Percentiles rank a stretch among this genome's conserved stretches.
phyloP scores from a whole-genome alignment of 2,888 invertebrate genomes.

The Deilephila porcellus region DNA sequence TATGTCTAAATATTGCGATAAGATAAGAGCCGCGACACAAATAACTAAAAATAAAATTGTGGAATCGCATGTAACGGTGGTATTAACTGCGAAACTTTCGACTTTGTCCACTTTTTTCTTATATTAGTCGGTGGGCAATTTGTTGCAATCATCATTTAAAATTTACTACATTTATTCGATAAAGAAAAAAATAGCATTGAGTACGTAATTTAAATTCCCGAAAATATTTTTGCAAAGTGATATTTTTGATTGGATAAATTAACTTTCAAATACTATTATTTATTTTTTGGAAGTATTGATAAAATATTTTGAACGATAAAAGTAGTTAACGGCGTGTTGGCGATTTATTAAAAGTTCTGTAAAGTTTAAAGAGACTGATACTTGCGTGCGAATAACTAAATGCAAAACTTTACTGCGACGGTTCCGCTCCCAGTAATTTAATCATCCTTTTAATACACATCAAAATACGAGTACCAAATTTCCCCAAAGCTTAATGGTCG shows the following conservation, averaged over 20 bases:
- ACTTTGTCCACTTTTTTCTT: conserved; percentile 74
- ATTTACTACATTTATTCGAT: conserved; percentile 37
- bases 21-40: conserved; percentile 75
- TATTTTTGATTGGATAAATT: neutral
- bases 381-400: conserved; percentile 5
- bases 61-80: conserved; percentile 80
- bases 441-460: neutral
- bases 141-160: conserved; percentile 59
- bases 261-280: neutral
- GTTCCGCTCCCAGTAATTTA: neutral
- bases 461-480: neutral
- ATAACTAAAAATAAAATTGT: conserved; percentile 81
- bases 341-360: neutral
- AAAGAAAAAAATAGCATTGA: neutral
- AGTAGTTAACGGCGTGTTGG: conserved; percentile 1
- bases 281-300: neutral
- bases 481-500: neutral
- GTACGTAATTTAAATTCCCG: neutral
- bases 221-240: neutral
- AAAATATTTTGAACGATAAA: neutral
- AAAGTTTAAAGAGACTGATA: conserved; percentile 12
- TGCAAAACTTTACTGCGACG: conserved; percentile 7
- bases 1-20: conserved; percentile 76
- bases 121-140: conserved; percentile 65
- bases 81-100: conserved; percentile 77